Evolutionary conservation across 2,113 vertebrate species (phyloP).

Genomic region (Copsychus sechellarum): DNA sequence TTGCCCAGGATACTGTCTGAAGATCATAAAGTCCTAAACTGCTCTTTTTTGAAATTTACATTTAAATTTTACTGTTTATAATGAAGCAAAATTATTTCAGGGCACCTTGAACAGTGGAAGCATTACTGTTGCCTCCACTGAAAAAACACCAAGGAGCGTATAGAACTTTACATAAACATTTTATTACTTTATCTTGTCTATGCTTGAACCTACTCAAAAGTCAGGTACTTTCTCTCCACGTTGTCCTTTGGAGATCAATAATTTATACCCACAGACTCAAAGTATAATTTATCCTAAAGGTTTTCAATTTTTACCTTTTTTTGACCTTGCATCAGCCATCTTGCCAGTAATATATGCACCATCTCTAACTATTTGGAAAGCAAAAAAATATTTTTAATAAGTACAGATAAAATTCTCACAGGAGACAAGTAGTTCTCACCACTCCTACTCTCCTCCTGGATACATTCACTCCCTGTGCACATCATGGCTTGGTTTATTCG

Average conservation of each 20-base stretch:
- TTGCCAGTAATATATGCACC: not conserved
- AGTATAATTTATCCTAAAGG: not conserved
- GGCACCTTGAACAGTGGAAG: not conserved
- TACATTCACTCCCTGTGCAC: not conserved
- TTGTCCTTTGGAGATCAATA: not conserved
- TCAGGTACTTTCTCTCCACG: not conserved
- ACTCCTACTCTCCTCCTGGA: not conserved
- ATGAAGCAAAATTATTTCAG: not conserved
- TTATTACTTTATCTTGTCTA: not conserved
- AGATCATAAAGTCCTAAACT: not conserved
- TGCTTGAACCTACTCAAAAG: not conserved
- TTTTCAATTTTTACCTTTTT: not conserved
- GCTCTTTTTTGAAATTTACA: not conserved
- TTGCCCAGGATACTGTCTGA: not conserved
- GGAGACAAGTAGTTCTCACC: fast-evolving
- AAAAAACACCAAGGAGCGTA: not conserved
- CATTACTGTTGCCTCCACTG: not conserved
- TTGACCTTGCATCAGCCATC: not conserved
- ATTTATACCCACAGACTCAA: not conserved
- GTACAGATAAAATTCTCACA: not conserved
- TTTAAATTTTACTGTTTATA: not conserved
- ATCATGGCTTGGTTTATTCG: not conserved
- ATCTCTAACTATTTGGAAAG: not conserved
- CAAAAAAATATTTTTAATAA: not conserved
- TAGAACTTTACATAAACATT: not conserved